Conservation (phyloP, 2,888 invertebrate genomes). For the Quadriops clusia region DNA sequence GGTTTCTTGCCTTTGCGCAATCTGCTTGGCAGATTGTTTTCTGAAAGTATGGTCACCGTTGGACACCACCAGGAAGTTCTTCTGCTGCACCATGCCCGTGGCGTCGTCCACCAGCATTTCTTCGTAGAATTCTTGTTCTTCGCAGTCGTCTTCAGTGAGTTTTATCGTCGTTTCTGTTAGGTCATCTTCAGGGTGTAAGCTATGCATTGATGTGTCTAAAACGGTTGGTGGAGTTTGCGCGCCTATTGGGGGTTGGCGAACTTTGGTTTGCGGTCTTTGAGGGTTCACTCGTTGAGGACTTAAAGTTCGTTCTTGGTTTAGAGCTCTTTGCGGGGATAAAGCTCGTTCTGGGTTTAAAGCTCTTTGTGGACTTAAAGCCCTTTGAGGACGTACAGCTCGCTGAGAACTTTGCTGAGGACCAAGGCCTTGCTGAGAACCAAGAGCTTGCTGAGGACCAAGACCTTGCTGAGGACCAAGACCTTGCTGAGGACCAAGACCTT, state of each 20-base stretch:
- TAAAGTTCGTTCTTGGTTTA: too few relatives aligned
- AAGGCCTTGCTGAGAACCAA: conserved; percentile 9
- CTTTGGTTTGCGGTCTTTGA: conserved; percentile 11
- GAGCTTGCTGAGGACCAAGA: neutral
- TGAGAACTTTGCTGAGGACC: conserved; percentile 8
- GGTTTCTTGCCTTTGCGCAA: conserved; percentile 41
- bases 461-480: conserved; percentile 1
- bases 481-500: neutral
- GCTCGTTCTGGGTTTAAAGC: conserved; percentile 3
- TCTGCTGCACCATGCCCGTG: conserved; percentile 31
- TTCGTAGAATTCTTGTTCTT: conserved; percentile 36
- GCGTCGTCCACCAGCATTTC: conserved; percentile 34
- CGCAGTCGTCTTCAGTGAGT: conserved; percentile 20
- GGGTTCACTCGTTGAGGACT: conserved; percentile 13
- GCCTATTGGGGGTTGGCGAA: conserved; percentile 33
- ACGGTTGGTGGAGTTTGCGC: conserved; percentile 28
- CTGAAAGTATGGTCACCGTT: conserved; percentile 26
- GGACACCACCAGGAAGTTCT: conserved; percentile 29
- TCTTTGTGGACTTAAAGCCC: conserved; percentile 12
- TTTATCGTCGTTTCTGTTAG: conserved; percentile 13
- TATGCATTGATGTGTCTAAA: conserved; percentile 19
- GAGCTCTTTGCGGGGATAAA: conserved; percentile 1
- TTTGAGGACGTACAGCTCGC: too few relatives aligned
- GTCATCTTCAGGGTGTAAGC: conserved; percentile 10
- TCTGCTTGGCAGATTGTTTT: conserved; percentile 40